Percentiles rank a stretch among this genome's conserved stretches.
phyloP scores from a whole-genome alignment of 1,140 invertebrate genomes.

The Camponotus vicinus region DNA sequence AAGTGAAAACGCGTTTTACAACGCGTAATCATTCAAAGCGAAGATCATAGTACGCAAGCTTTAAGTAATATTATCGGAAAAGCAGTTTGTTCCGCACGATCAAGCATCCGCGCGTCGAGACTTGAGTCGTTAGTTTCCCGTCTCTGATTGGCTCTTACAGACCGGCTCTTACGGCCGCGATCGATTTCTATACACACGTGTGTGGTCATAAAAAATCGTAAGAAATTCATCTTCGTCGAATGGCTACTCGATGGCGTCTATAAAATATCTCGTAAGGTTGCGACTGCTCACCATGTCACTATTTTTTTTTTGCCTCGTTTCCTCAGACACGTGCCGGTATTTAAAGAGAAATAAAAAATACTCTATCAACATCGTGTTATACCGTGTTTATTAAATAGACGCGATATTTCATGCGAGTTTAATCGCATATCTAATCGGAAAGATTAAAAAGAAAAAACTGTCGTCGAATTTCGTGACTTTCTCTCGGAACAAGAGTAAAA shows the following conservation, averaged over 20 bases:
- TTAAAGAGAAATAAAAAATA: not conserved
- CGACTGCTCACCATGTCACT: not conserved
- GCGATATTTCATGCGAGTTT: not conserved
- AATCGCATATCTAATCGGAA: not conserved
- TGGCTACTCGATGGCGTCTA: not conserved
- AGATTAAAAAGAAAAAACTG: not conserved
- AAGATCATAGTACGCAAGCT: slow-evolving; percentile 38
- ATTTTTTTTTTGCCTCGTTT: not conserved
- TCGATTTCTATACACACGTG: slow-evolving; percentile 51
- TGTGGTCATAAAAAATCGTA: slow-evolving; percentile 25
- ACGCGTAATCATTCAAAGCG: slow-evolving; percentile 43
- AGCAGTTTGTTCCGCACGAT: slow-evolving; percentile 66
- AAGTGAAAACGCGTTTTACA: slow-evolving; percentile 47
- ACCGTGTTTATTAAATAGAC: not conserved
- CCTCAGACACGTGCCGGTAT: not conserved
- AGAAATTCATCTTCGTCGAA: slow-evolving; percentile 50
- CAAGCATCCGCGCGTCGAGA: slow-evolving; percentile 37
- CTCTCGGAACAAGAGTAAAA: not conserved
- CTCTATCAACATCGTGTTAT: not conserved
- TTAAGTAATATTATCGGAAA: slow-evolving; percentile 64
- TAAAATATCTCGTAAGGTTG: slow-evolving; percentile 12
- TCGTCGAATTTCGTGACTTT: not conserved
- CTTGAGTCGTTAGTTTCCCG: slow-evolving; percentile 55
- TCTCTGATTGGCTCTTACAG: slow-evolving; percentile 54
- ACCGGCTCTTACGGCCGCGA: slow-evolving; percentile 23